Evolutionary conservation across 2,113 vertebrate genomes (phyloP).

Genomic region (Numenius arquata): DNA sequence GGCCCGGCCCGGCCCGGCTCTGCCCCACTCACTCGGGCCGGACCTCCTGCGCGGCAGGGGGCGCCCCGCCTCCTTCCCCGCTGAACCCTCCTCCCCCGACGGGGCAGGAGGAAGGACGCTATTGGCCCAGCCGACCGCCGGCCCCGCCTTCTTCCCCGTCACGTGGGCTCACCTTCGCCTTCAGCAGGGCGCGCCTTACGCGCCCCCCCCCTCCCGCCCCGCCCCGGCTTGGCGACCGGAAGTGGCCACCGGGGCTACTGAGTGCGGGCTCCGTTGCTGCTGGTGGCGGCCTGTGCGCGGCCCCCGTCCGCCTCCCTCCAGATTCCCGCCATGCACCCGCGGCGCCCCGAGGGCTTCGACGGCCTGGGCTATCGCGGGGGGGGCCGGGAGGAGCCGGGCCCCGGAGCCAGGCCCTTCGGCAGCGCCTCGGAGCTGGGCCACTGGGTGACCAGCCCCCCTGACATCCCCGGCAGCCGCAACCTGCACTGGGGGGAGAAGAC

Average conservation of each 20-base stretch:
- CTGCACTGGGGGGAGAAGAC: slow-evolving; percentile 86
- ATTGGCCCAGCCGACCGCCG: neutral
- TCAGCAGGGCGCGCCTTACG: neutral
- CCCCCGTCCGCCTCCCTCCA: neutral
- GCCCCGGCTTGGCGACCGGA: neutral
- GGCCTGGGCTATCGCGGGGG: slow-evolving; percentile 85
- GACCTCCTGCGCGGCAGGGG: neutral
- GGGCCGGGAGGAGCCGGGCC: slow-evolving; percentile 78
- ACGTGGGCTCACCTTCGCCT: rapidly evolving
- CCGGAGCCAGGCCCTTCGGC: slow-evolving; percentile 75
- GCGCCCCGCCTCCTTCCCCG: neutral
- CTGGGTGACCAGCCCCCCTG: slow-evolving; percentile 91
- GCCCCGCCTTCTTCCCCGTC: neutral
- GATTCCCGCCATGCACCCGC: slow-evolving; percentile 79
- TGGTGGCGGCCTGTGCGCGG: neutral
- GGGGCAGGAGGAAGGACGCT: neutral
- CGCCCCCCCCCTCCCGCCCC: no score
- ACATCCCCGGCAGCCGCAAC: slow-evolving; percentile 95
- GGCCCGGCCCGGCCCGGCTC: rapidly evolving
- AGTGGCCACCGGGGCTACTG: rapidly evolving
- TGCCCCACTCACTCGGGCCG: rapidly evolving
- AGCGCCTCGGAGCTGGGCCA: slow-evolving; percentile 76
- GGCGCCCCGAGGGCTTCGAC: slow-evolving; percentile 91
- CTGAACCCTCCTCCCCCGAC: neutral
- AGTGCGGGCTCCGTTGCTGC: rapidly evolving